Percentiles rank a stretch among this genome's conserved stretches.
phyloP scores from a whole-genome alignment of 1,140 invertebrate genomes.

The Asbolus verrucosus region DNA sequence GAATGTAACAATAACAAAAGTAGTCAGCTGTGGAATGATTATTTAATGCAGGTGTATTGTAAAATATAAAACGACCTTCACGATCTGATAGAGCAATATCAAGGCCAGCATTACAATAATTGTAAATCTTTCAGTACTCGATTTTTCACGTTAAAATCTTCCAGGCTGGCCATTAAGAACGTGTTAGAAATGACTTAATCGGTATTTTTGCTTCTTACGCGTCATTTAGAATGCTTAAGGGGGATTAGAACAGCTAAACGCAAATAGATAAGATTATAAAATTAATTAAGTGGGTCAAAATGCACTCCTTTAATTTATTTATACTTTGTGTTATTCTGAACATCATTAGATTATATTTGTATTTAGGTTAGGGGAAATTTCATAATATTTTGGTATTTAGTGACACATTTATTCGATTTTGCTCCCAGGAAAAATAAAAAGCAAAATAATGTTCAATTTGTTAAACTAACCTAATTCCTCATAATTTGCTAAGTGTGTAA shows the following conservation, averaged over 20 bases:
- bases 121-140: not conserved
- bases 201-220: no score
- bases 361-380: slow-evolving; percentile 18
- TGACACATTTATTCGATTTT: not conserved
- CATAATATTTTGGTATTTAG: slow-evolving; percentile 3
- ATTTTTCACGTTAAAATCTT: not conserved
- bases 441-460: no score
- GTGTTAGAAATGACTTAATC: no score
- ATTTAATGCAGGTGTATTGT: slow-evolving; percentile 29
- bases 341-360: slow-evolving; percentile 6
- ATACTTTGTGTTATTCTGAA: not conserved
- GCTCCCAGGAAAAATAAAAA: no score
- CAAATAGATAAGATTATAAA: not conserved
- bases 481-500: no score
- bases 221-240: no score
- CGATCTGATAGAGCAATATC: slow-evolving; percentile 35
- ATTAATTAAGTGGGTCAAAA: slow-evolving; percentile 16
- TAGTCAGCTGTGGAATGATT: slow-evolving; percentile 20
- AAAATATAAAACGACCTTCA: slow-evolving; percentile 32
- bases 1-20: slow-evolving; percentile 19
- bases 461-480: no score
- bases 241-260: no score
- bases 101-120: slow-evolving; percentile 3
- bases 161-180: no score
- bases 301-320: slow-evolving; percentile 19